These are phyloP conservation scores for Papilio aristodemus DNA, from an alignment of 1,140 invertebrate species.

Conservation along the genomic window DNA sequence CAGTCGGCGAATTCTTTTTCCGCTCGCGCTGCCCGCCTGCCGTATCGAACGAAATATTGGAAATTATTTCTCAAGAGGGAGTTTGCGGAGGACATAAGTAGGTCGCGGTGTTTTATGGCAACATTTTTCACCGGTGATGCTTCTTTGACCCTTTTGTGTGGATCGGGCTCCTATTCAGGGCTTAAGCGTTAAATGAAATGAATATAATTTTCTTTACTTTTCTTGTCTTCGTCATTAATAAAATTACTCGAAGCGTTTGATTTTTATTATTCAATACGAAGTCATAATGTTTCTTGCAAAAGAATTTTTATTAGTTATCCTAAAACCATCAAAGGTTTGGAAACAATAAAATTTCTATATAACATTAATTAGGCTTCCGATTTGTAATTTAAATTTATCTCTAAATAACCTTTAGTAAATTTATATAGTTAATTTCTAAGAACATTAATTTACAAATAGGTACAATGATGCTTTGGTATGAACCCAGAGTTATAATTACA, in stretches of 20 bases:
- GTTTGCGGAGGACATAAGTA: slow-evolving; percentile 64
- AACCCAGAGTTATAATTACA: no score
- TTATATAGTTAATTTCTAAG: not conserved
- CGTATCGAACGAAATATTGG: slow-evolving; percentile 53
- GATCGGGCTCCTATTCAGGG: slow-evolving; percentile 39
- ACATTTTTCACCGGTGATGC: slow-evolving; percentile 47
- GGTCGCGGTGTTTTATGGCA: slow-evolving; percentile 64
- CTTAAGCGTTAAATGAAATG: slow-evolving; percentile 28
- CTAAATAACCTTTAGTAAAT: not conserved
- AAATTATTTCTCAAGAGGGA: slow-evolving; percentile 63
- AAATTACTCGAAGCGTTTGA: not conserved
- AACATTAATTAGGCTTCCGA: not conserved
- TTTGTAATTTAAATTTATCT: not conserved
- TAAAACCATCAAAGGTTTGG: not conserved
- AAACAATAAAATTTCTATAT: not conserved
- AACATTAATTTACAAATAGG: not conserved
- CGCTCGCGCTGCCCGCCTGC: slow-evolving; percentile 51
- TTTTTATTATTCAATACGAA: no score
- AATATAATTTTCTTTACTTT: slow-evolving; percentile 12
- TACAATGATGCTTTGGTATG: no score
- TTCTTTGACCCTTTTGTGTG: slow-evolving; percentile 46
- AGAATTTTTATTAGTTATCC: not conserved
- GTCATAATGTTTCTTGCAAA: not conserved
- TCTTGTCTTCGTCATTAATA: slow-evolving; percentile 16
- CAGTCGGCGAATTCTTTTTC: slow-evolving; percentile 59